Evolutionary conservation across 2,797 vertebrate genomes (phyloP).

Genomic region (Pseudomugil gertrudae): DNA sequence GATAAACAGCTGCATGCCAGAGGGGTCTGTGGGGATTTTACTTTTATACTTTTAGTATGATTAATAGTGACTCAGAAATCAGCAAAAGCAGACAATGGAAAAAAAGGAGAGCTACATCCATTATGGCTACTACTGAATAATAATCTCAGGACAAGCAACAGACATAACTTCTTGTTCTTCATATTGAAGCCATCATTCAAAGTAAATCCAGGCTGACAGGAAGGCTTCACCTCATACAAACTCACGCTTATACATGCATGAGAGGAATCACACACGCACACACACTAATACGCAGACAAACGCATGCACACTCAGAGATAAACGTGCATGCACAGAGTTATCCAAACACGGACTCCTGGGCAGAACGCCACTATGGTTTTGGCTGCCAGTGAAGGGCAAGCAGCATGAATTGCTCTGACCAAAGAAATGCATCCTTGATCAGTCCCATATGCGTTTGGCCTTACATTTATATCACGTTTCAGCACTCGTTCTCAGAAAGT

Average conservation of each 20-base stretch:
- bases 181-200: conserved; percentile 46
- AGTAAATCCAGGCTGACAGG: conserved; percentile 50
- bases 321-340: conserved; percentile 54
- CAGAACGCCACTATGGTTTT: conserved; percentile 73
- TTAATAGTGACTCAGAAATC: background rate
- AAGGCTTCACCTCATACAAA: conserved; percentile 52
- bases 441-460: conserved; percentile 81
- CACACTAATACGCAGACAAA: conserved; percentile 51
- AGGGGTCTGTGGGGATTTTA: background rate
- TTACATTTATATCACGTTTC: conserved; percentile 81
- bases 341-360: conserved; percentile 77
- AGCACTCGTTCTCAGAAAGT: conserved; percentile 64
- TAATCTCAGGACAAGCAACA: conserved; percentile 37
- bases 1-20: conserved; percentile 2
- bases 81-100: background rate
- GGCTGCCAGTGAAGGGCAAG: conserved; percentile 82
- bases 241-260: conserved; percentile 57
- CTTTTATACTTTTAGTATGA: background rate
- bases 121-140: conserved; percentile 20
- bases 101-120: background rate
- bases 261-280: conserved; percentile 52
- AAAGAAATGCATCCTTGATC: conserved; percentile 82
- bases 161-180: conserved; percentile 38
- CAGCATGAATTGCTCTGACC: conserved; percentile 82
- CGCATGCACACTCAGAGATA: conserved; percentile 38